These are phyloP conservation scores for Zaprionus obscuricornis DNA, from an alignment of 2,888 invertebrate genomes.

Conservation along the genomic window DNA sequence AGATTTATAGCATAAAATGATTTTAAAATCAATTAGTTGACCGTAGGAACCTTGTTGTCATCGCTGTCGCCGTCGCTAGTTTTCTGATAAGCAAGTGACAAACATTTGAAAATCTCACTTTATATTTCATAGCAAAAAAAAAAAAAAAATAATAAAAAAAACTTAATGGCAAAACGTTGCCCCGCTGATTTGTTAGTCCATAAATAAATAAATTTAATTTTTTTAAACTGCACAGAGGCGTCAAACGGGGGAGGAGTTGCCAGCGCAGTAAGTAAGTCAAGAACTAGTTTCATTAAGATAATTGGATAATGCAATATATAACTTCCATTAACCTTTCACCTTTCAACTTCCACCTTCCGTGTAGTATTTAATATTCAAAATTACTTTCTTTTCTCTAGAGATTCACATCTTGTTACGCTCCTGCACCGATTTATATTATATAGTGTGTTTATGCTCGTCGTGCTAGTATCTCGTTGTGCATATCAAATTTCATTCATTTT, in stretches of 20 bases:
- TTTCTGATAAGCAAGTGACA: conserved; percentile 70
- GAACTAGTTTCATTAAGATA: too few species aligned
- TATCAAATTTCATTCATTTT: conserved; percentile 76
- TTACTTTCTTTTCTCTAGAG: conserved; percentile 30
- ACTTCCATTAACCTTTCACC: conserved; percentile 41
- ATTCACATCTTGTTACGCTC: conserved; percentile 27
- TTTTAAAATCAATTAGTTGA: conserved; percentile 71
- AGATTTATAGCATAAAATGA: conserved; percentile 69
- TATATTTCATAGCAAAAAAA: conserved; percentile 22
- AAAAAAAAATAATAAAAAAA: neutral
- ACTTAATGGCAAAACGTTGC: conserved; percentile 27
- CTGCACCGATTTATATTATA: conserved; percentile 45
- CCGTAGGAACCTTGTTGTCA: too few species aligned
- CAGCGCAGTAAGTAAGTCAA: too few species aligned
- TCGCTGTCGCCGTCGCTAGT: conserved; percentile 36
- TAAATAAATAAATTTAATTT: conserved; percentile 51
- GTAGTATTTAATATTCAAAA: conserved; percentile 1
- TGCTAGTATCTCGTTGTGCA: conserved; percentile 64
- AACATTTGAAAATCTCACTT: conserved; percentile 45
- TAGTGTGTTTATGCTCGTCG: conserved; percentile 51
- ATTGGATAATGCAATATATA: too few species aligned
- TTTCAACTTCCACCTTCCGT: neutral
- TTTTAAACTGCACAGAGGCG: conserved; percentile 31
- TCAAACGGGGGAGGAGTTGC: conserved; percentile 9
- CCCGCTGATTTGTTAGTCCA: conserved; percentile 40